A percentile compares a stretch with the other conserved stretches of the same genome.
These are phyloP conservation scores for Wiebesia pumilae DNA, from an alignment of 1,140 invertebrate genomes.

Conservation along the genomic window DNA sequence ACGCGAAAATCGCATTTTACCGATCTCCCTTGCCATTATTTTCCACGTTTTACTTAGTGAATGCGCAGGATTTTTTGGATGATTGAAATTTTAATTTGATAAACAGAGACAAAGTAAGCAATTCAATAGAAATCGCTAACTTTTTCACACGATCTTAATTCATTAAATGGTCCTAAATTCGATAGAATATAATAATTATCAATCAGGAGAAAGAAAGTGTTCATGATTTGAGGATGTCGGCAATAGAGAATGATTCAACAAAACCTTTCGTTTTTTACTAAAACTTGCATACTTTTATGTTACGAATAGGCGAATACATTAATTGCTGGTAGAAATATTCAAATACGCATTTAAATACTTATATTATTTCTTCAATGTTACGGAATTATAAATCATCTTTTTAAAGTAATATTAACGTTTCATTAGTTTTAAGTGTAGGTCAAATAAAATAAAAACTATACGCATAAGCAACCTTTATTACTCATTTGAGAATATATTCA, in stretches of 20 bases:
- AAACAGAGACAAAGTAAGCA: background rate
- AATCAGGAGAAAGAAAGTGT: background rate
- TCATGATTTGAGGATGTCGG: background rate
- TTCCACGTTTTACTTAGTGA: conserved; percentile 1
- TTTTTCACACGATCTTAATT: too few species aligned
- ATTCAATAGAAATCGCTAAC: too few species aligned
- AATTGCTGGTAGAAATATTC: background rate
- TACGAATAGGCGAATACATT: background rate
- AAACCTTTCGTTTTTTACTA: background rate
- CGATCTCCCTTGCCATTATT: background rate
- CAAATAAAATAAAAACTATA: background rate
- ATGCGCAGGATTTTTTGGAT: background rate
- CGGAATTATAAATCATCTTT: conserved; percentile 13
- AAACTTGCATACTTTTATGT: background rate
- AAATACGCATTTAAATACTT: background rate
- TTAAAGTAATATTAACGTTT: background rate
- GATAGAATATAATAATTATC: too few species aligned
- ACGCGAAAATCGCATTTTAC: conserved; percentile 13
- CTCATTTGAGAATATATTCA: conserved; percentile 16
- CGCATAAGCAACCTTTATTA: background rate
- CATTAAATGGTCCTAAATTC: too few species aligned
- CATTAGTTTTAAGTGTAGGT: conserved; percentile 12
- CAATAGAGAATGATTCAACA: background rate
- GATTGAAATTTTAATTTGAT: background rate
- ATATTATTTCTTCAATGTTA: background rate